Base-by-base conservation (phyloP, 92 coral and sea anemone genomes). In the Diadumene lineata region DNA sequence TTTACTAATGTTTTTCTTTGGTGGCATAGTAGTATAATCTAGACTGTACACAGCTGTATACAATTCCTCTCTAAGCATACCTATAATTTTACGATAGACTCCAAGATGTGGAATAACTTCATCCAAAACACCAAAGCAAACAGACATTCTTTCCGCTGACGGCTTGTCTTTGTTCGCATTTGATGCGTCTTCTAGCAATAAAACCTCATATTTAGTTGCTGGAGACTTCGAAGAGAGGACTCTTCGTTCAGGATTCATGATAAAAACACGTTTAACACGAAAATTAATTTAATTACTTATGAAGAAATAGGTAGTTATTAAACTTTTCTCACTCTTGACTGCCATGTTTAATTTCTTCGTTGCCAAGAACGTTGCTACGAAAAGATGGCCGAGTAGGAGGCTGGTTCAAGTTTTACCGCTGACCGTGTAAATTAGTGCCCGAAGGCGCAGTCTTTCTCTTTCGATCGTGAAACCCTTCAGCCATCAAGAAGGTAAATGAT, bases 31-130 rank as follows among this genome's bases (percentile, higher is more conserved):
- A 18, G 99, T 96, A 64, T 96, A 96, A 33, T 96, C 96, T 57
- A 81, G 76, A 56, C 99, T 96, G 56, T 86, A 91, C n/a, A 96
- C 96, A 13, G 97, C 96, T 11, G 90, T 87, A 89, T 96, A 96
- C 3, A 92, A 72, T 56, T 96, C 92, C 38, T 89, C 97, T 43
- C 99, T 91, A 2, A 96, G 83, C 91, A 91, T 86, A 46, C 77
- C 77, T 77, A 96, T 82, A 61, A 96, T 82, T 56, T 86, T 90
- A 29, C 92, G 92, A 53, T 96, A 92, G 23, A 91, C 93, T 19
- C 99, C 97, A 46, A 96, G 61, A 60, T 77, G 77, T 2, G 96
- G 93, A 56, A 92, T 68, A 23, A 96, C 84, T 62, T 96, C 97
- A 64, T 96, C 99, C 55, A 91, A 85, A 10, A 92, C 97, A 69